A percentile compares a stretch with the other conserved stretches of the same genome.
Conservation (phyloP, 2,797 vertebrate genomes). For the Rhinichthys osculus region DNA sequence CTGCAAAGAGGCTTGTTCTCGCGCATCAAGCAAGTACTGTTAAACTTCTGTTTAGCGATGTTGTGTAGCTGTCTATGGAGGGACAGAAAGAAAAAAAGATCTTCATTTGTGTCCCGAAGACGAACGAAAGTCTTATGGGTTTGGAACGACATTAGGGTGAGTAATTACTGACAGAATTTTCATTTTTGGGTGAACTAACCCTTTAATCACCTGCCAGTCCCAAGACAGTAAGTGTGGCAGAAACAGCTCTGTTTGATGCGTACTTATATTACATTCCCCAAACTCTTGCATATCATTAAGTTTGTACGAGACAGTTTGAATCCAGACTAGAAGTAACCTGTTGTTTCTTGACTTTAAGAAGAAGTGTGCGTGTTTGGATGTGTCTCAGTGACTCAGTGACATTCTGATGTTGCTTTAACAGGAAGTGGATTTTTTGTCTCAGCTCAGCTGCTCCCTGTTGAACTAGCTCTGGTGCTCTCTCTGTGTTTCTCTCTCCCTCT, state of each 20-base stretch:
- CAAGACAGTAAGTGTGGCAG: constrained; percentile 50
- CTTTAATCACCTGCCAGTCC: constrained; percentile 13
- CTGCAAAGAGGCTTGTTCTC: too few species aligned
- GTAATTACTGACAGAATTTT: too few species aligned
- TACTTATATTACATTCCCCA: neutral
- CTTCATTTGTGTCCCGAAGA: too few species aligned
- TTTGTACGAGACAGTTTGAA: neutral
- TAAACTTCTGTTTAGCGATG: too few species aligned
- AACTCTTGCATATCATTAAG: neutral
- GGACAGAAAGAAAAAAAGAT: too few species aligned
- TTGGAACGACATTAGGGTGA: too few species aligned
- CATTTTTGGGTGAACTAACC: too few species aligned
- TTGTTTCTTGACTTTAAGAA: constrained; percentile 33
- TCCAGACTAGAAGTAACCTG: constrained; percentile 29
- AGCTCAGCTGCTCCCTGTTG: constrained; percentile 56
- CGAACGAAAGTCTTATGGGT: too few species aligned
- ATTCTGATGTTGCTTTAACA: constrained; percentile 65
- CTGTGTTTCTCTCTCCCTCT: constrained; percentile 32
- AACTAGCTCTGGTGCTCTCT: constrained; percentile 45
- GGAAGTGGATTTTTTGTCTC: constrained; percentile 55
- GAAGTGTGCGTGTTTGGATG: constrained; percentile 22
- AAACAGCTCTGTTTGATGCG: constrained; percentile 13
- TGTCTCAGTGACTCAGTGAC: constrained; percentile 51
- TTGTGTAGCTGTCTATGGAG: too few species aligned
- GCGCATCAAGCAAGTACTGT: too few species aligned